phyloP scores from a whole-genome alignment of 2,113 vertebrate species.

The Stigmatopora argus region DNA sequence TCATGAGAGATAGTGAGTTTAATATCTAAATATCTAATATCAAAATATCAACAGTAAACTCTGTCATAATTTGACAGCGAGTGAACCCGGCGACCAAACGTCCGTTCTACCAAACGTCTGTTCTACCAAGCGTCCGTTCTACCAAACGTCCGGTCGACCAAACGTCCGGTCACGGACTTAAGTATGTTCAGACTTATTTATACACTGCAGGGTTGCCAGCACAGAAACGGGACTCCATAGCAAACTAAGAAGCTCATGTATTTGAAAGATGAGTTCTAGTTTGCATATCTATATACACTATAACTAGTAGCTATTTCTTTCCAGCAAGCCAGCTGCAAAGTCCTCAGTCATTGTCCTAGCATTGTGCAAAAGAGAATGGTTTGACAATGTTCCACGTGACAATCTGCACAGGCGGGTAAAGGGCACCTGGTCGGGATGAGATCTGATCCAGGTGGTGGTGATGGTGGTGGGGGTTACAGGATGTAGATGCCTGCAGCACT shows the following conservation, averaged over 20 bases:
- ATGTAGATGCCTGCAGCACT: constrained; percentile 58
- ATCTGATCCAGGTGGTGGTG: background rate
- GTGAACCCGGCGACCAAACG: no score
- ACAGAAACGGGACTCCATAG: background rate
- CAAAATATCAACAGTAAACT: no score
- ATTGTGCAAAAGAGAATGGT: background rate
- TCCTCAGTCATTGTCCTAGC: background rate
- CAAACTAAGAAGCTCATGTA: background rate
- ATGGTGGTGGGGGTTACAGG: constrained; percentile 48
- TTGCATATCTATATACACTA: background rate
- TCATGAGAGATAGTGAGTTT: no score
- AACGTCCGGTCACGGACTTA: no score
- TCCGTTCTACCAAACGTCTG: no score
- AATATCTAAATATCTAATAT: no score
- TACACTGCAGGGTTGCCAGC: background rate
- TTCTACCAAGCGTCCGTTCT: no score
- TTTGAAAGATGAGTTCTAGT: background rate
- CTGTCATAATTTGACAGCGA: no score
- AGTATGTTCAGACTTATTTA: background rate
- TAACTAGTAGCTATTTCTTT: background rate
- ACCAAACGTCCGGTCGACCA: no score
- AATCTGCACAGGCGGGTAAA: constrained; percentile 46
- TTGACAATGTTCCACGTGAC: constrained; percentile 14
- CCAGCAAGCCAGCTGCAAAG: background rate
- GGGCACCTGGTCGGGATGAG: constrained; percentile 46